Percentiles rank a stretch among this genome's conserved stretches.
Conservation (phyloP, 1,140 invertebrate genomes). For the Scaptomyza hsui region DNA sequence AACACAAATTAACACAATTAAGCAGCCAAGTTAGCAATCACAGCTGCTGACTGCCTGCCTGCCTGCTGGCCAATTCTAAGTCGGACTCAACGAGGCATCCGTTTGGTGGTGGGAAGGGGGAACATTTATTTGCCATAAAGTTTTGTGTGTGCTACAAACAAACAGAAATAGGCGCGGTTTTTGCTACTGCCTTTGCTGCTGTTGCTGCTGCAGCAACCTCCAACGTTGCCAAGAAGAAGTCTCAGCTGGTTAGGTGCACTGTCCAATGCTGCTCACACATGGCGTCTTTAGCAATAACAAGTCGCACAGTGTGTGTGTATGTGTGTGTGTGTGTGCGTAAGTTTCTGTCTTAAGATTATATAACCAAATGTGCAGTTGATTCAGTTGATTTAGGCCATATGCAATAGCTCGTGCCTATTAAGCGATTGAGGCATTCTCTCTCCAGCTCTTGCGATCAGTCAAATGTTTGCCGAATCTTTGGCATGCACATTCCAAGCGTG, state of each 20-base stretch:
- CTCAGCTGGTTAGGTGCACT: constrained; percentile 38
- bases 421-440: constrained; percentile 1
- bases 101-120: not conserved
- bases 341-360: constrained; percentile 54
- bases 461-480: constrained; percentile 4
- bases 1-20: constrained; percentile 51
- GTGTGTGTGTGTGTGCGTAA: constrained; percentile 15
- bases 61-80: constrained; percentile 54
- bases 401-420: constrained; percentile 32
- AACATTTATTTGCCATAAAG: constrained; percentile 14
- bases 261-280: constrained; percentile 13
- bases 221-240: constrained; percentile 59
- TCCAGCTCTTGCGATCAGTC: not conserved
- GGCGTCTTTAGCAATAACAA: constrained; percentile 58
- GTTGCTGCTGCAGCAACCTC: not conserved
- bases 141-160: constrained; percentile 50
- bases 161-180: constrained; percentile 61
- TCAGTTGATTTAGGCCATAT: constrained; percentile 62
- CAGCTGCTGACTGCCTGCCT: not conserved
- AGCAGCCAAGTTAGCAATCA: constrained; percentile 17
- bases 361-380: constrained; percentile 61
- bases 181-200: constrained; percentile 2
- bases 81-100: constrained; percentile 6
- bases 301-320: not conserved
- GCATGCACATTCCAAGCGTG: not conserved